These are phyloP conservation scores for Sesia bembeciformis DNA, from an alignment of 2,888 invertebrate genomes.

Conservation along the genomic window DNA sequence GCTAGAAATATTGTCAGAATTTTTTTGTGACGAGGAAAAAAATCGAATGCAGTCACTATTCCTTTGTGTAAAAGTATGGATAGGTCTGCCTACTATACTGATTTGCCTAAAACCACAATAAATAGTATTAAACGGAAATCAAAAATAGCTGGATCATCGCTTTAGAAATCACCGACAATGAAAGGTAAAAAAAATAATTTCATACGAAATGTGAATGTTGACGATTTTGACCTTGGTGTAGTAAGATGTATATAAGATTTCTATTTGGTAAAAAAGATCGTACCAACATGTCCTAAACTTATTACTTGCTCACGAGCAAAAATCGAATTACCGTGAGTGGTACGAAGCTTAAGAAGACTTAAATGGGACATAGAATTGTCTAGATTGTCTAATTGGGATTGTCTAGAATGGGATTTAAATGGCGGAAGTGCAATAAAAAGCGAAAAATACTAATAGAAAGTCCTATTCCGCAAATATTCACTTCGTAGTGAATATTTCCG, in stretches of 20 bases:
- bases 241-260: too few relatives aligned
- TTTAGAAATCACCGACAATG: not conserved
- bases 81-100: not conserved
- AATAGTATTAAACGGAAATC: not conserved
- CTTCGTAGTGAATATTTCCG: not conserved
- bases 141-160: not conserved
- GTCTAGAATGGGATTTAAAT: not conserved
- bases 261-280: too few relatives aligned
- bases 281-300: not conserved
- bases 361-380: too few relatives aligned
- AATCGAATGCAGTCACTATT: not conserved
- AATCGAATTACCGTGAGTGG: not conserved
- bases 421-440: not conserved
- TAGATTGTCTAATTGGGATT: too few relatives aligned
- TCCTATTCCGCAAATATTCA: not conserved
- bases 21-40: not conserved
- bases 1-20: not conserved
- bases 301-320: not conserved
- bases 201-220: not conserved
- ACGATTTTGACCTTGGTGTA: not conserved
- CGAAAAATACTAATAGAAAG: not conserved
- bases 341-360: not conserved
- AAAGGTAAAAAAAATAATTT: conserved; percentile 1
- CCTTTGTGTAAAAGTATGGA: not conserved
- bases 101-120: not conserved